Base-by-base conservation (phyloP, 1,140 invertebrate species). In the Berghia stephanieae region DNA sequence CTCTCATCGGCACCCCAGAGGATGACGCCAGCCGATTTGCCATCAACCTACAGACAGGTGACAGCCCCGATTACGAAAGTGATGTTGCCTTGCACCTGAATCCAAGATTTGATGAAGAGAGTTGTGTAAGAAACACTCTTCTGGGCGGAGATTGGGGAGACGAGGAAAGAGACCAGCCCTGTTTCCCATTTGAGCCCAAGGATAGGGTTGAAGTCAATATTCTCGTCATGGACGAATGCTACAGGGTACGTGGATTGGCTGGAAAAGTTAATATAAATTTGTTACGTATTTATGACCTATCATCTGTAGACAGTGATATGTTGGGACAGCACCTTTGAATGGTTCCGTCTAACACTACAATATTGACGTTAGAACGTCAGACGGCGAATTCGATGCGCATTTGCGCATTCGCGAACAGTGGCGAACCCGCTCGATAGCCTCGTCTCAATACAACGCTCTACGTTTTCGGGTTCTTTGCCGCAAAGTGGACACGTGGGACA, bases 11-110 rank as follows among this genome's bases (percentile, higher is more conserved):
- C 42, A 81, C 81, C 3, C 81, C 83, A 34, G 83, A 83, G 69
- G 83, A 84, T 72, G 78, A 82, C 44, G 78, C 79, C 27, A 79
- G 82, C 70, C 91, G 91, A 43, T 94, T 94, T 85, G 92, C 91
- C 79, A 89, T 94, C 36, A 94, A 94, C 90, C 85, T 94, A 52
- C 93, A 94, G 83, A 90, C 91, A 73, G 92, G 92, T 5, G 88
- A 90, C 73, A 89, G 91, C 34, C 88, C 92, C 66, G 93, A 93
- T 90, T 75, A 75, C 34, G 94, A 95, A 83, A 77, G 69, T 52
- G 94, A 96, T 84, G 91, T 95, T 68, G 94, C 94, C 0, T 90
- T 96, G 31, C 95, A 96, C 87, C 92, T 97, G 60, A 96, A 95
- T 88, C 85, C 85, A 18, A 80, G 85, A 27, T 84, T 87, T 75